A percentile compares a stretch with the other conserved stretches of the same genome.
phyloP scores from a whole-genome alignment of 1,140 invertebrate species.

The Ooceraea biroi region DNA sequence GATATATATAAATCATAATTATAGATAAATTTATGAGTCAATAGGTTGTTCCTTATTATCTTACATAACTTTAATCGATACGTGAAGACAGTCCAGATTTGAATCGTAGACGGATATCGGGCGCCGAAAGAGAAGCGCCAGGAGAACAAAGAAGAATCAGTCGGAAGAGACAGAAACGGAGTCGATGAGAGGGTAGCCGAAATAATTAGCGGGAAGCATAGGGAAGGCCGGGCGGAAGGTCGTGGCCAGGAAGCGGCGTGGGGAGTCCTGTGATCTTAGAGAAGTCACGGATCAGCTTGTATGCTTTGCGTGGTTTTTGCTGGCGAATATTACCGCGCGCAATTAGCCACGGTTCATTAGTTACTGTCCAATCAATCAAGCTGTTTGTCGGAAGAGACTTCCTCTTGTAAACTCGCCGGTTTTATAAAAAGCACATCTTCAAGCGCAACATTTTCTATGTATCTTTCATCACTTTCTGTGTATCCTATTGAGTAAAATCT shows the following conservation, averaged over 20 bases:
- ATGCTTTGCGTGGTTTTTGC: conserved; percentile 79
- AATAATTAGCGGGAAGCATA: conserved; percentile 77
- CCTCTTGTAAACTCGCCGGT: conserved; percentile 52
- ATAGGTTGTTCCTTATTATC: not conserved
- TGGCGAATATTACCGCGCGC: conserved; percentile 76
- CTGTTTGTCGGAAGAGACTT: conserved; percentile 60
- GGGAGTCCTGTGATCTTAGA: conserved; percentile 80
- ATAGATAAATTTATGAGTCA: not conserved
- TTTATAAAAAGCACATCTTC: conserved; percentile 38
- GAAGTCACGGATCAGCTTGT: conserved; percentile 79
- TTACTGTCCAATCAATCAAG: conserved; percentile 81
- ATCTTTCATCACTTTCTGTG: not conserved
- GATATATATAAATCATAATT: not conserved
- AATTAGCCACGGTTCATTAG: conserved; percentile 81
- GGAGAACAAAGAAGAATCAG: conserved; percentile 68
- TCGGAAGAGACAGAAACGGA: conserved; percentile 65
- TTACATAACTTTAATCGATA: conserved; percentile 29
- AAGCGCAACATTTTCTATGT: not conserved
- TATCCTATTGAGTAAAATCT: not conserved
- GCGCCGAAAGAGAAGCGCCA: conserved; percentile 24
- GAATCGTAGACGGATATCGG: conserved; percentile 14
- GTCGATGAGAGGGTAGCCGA: conserved; percentile 70
- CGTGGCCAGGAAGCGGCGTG: conserved; percentile 80
- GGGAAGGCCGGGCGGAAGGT: conserved; percentile 82
- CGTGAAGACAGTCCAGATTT: conserved; percentile 33